Evolutionary conservation across 2,888 invertebrate genomes (phyloP).

Genomic region (Callimorpha dominula): DNA sequence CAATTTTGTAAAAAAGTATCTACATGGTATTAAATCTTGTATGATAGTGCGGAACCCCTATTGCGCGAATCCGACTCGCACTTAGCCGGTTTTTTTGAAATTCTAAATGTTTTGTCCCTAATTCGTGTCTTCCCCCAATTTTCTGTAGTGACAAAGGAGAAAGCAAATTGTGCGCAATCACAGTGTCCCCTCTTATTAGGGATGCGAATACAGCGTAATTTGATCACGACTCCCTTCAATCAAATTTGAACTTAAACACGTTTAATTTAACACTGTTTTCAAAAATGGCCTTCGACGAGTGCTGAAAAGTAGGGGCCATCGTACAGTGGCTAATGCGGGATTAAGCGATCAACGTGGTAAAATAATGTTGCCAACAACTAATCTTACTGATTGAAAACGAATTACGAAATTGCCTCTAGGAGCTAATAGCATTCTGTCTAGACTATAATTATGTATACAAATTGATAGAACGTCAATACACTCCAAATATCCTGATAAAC

Average conservation of each 20-base stretch:
- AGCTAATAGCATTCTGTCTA: neutral
- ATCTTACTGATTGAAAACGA: neutral
- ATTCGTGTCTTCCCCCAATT: constrained; percentile 21
- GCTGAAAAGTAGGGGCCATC: neutral
- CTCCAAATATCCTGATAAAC: neutral
- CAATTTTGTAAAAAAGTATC: too few relatives aligned
- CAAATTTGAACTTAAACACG: constrained; percentile 17
- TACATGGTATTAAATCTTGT: too few relatives aligned
- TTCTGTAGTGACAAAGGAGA: constrained; percentile 32
- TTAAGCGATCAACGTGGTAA: neutral
- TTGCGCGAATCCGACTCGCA: too few relatives aligned
- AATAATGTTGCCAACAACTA: neutral
- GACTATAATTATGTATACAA: neutral
- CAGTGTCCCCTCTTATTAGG: constrained; percentile 24
- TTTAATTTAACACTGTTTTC: neutral
- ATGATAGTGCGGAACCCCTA: too few relatives aligned
- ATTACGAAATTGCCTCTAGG: neutral
- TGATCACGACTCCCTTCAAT: neutral
- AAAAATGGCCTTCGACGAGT: neutral
- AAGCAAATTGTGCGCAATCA: constrained; percentile 31
- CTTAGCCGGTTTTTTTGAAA: neutral
- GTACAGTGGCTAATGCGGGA: neutral
- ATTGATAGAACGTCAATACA: neutral
- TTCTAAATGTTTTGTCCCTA: constrained; percentile 9
- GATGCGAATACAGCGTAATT: constrained; percentile 8